Evolutionary conservation across 2,797 vertebrate species (phyloP).

Genomic region (Periophthalmus magnuspinnatus): DNA sequence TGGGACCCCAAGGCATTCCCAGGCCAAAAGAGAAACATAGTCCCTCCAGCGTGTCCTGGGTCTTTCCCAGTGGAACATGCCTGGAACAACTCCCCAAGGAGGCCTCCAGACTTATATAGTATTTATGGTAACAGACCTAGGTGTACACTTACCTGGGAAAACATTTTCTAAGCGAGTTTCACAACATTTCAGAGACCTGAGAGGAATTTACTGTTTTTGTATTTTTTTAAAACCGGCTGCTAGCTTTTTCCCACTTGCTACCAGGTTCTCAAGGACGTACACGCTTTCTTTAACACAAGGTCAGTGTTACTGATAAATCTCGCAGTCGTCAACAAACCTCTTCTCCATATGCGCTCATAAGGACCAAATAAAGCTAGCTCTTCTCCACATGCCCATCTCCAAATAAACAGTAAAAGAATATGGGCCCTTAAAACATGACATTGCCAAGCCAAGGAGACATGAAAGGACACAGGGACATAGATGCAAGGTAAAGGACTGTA

Average conservation of each 20-base stretch:
- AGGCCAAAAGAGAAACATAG: no score
- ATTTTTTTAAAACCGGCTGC: background rate
- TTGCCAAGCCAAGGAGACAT: slow-evolving; percentile 26
- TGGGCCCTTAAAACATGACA: slow-evolving; percentile 67
- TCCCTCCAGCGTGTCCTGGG: no score
- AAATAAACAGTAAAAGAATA: slow-evolving; percentile 60
- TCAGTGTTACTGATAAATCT: slow-evolving; percentile 35
- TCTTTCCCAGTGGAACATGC: no score
- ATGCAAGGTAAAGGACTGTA: background rate
- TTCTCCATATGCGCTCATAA: slow-evolving; percentile 40
- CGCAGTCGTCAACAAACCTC: slow-evolving; percentile 5
- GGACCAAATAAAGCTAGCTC: slow-evolving; percentile 54
- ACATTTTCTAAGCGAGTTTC: no score
- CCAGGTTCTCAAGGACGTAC: background rate
- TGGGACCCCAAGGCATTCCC: no score
- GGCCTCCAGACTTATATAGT: no score
- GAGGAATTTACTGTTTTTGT: no score
- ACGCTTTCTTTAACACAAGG: slow-evolving; percentile 32
- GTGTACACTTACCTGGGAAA: no score
- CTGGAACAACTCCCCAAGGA: no score
- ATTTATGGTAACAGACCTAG: no score
- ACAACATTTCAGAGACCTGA: no score
- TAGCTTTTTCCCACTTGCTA: background rate
- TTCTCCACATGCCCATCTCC: slow-evolving; percentile 45
- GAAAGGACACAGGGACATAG: background rate